phyloP scores from a whole-genome alignment of 2,888 invertebrate genomes.

The Deilephila elpenor region DNA sequence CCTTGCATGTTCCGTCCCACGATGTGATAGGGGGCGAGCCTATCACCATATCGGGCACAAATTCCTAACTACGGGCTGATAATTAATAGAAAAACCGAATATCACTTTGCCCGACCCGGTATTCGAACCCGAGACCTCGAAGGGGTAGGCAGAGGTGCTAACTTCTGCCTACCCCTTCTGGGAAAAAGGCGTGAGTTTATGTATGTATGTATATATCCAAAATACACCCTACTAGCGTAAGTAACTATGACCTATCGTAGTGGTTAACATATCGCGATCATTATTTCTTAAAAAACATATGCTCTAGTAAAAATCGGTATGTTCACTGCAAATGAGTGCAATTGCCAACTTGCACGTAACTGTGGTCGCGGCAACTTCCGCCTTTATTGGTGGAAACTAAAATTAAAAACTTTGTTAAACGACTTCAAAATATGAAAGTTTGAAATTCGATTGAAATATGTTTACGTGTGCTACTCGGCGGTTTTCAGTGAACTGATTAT shows the following conservation, averaged over 20 bases:
- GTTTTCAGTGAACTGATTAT: no score
- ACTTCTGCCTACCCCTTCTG: no score
- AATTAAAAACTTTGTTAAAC: background rate
- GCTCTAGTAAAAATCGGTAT: background rate
- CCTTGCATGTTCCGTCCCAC: no score
- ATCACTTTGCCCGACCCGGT: no score
- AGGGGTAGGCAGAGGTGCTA: no score
- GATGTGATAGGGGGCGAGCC: no score
- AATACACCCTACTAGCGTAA: background rate
- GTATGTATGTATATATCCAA: no score
- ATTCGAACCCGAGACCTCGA: no score
- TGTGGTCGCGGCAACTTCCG: background rate
- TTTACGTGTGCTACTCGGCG: background rate
- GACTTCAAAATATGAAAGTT: background rate
- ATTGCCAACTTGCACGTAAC: background rate
- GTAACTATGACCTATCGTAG: background rate
- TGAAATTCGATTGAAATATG: background rate
- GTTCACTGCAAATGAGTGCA: slow-evolving; percentile 4
- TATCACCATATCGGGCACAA: no score
- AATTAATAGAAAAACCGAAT: no score
- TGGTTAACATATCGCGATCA: background rate
- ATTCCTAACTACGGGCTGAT: no score
- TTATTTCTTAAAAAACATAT: slow-evolving; percentile 4
- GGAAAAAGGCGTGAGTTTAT: no score
- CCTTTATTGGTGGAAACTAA: background rate